Evolutionary conservation across 1,140 invertebrate genomes (phyloP).

Genomic region (Eubasilissa regina): DNA sequence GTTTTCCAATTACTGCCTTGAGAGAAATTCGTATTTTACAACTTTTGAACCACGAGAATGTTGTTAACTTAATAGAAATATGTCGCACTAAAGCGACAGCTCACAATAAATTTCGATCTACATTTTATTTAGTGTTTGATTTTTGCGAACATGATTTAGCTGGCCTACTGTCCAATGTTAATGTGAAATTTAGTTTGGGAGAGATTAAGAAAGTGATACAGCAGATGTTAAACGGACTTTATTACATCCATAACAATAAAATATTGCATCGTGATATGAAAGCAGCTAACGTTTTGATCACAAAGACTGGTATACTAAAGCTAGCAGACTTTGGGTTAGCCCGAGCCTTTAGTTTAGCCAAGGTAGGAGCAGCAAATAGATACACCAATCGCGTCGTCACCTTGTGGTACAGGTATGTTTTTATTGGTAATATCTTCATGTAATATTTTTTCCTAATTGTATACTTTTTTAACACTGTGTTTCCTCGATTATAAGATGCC

Average conservation of each 20-base stretch:
- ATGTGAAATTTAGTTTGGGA: conserved; percentile 96
- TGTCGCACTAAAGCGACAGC: conserved; percentile 92
- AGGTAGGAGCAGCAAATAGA: conserved; percentile 88
- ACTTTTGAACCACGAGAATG: conserved; percentile 96
- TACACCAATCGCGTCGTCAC: conserved; percentile 94
- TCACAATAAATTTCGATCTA: conserved; percentile 88
- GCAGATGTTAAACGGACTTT: conserved; percentile 96
- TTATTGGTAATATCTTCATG: no score
- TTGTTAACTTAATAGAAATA: conserved; percentile 97
- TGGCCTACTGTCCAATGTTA: conserved; percentile 94
- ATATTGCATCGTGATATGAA: conserved; percentile 98
- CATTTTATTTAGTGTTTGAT: conserved; percentile 98
- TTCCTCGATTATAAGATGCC: no score
- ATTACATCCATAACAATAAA: conserved; percentile 98
- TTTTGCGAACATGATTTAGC: conserved; percentile 99
- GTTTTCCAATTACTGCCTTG: conserved; percentile 98
- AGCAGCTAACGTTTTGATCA: conserved; percentile 98
- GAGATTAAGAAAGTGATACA: conserved; percentile 99
- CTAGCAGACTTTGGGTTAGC: conserved; percentile 94
- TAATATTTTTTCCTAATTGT: no score
- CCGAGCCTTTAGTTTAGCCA: conserved; percentile 91
- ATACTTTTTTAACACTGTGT: no score
- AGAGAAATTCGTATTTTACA: conserved; percentile 98
- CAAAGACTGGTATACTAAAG: conserved; percentile 95
- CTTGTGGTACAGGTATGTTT: conserved; percentile 88